Evolutionary conservation across 2,113 vertebrate genomes (phyloP), one percentile per base, ranked within the genome.

Genomic region (Hydropotes inermis): DNA sequence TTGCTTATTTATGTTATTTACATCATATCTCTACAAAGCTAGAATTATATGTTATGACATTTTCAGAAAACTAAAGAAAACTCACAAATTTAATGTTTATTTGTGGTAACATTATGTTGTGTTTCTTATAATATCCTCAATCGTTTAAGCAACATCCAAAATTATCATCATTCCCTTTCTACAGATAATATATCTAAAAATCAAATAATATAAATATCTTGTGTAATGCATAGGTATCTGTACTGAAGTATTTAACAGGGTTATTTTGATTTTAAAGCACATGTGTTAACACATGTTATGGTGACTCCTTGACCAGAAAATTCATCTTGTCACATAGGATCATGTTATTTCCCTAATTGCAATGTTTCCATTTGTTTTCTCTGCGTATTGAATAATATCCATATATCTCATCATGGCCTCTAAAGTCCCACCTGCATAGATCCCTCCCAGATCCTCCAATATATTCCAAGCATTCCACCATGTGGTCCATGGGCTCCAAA

Each of bases 381-480:
- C 39, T 67, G 8, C 11, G 9, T 43, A 83, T 6, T 87, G 30
- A 93, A 43, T 78, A 45, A 54, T 4, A 90, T 47, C 3, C 7
- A 28, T 1, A 30, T 5, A 11, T 7, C 9, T 47, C 36, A 27
- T 83, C 2, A 19, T n/a, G 28, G 33, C 9, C 21, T 82, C 9
- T 39, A 15, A 39, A 15, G 21, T 58, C 60, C n/a, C 25, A 9
- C 1, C 0, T 25, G 14, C 3, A 4, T 14, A 47, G 4, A 33
- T 4, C 8, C 13, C 15, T 89, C 57, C 2, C 13, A 39, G 2
- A 5, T 2, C 83, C 30, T 39, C 1, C 3, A 28, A 0, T 23
- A 6, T 1, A n/a, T 7, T 45, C 9, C 10, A 1, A 10, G 9
- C 23, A 6, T 3, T 33, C 15, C 3, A 36, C 1, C 0, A 3